Evolutionary conservation across 2,888 invertebrate species (phyloP).

Genomic region (Nephrotoma appendiculata): DNA sequence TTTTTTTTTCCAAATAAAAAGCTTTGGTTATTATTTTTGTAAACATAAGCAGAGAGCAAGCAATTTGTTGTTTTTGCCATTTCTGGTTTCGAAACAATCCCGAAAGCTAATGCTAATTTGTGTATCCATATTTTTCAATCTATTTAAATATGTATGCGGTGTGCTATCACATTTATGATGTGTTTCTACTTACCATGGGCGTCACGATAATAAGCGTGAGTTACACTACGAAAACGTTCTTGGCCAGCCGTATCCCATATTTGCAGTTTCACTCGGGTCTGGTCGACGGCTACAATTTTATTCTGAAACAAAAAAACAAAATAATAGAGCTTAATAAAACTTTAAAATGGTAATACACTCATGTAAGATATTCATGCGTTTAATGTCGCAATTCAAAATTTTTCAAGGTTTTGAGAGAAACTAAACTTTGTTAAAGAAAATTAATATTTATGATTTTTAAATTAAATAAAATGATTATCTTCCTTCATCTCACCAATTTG

Average conservation of each 20-base stretch:
- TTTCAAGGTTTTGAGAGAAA: not conserved
- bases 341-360: not conserved
- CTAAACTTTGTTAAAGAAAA: too few relatives aligned
- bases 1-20: not conserved
- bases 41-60: too few relatives aligned
- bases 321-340: not conserved
- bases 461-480: too few relatives aligned
- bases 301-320: conserved; percentile 41
- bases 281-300: conserved; percentile 69
- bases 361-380: not conserved
- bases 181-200: conserved; percentile 64
- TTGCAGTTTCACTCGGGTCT: conserved; percentile 82
- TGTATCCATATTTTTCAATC: too few relatives aligned
- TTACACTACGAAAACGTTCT: conserved; percentile 85
- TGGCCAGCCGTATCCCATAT: conserved; percentile 95
- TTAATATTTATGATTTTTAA: too few relatives aligned
- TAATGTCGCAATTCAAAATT: too few relatives aligned
- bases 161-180: not conserved
- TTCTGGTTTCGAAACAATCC: too few relatives aligned
- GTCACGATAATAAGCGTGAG: conserved; percentile 87
- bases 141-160: too few relatives aligned
- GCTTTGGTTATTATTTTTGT: not conserved
- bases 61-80: too few relatives aligned
- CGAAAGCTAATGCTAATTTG: too few relatives aligned
- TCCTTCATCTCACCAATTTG: too few relatives aligned